phyloP scores from a whole-genome alignment of 2,113 vertebrate species.

The Passer domesticus region DNA sequence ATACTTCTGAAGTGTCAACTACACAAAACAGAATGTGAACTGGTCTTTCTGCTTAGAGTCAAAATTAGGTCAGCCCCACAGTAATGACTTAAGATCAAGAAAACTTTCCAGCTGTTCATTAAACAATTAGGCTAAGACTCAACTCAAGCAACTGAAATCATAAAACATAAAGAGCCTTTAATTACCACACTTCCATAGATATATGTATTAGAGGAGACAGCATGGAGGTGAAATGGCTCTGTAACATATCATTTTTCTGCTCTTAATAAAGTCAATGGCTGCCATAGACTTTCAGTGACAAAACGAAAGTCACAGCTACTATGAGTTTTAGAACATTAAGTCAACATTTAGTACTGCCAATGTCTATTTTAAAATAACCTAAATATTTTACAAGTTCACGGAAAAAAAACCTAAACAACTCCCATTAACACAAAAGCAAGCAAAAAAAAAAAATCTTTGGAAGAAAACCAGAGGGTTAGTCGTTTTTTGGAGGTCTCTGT shows the following conservation, averaged over 20 bases:
- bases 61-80: background rate
- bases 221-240: conserved; percentile 15
- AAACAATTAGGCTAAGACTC: conserved; percentile 35
- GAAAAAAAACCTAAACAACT: background rate
- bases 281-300: background rate
- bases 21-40: conserved; percentile 3
- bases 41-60: conserved; percentile 24
- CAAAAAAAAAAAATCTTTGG: background rate
- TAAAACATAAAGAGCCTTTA: conserved; percentile 35
- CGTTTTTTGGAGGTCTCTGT: background rate
- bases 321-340: background rate
- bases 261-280: background rate
- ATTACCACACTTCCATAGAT: conserved; percentile 12
- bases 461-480: background rate
- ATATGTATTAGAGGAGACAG: conserved; percentile 20
- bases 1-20: background rate
- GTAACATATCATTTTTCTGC: background rate
- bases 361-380: background rate
- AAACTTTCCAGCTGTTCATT: conserved; percentile 45
- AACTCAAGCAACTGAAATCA: conserved; percentile 22
- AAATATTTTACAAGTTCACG: background rate
- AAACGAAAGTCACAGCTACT: background rate
- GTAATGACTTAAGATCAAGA: conserved; percentile 35
- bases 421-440: background rate
- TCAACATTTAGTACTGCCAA: background rate